A percentile compares a stretch with the other conserved stretches of the same genome.
phyloP scores from a whole-genome alignment of 2,113 vertebrate species.

The Eptesicus fuscus region DNA sequence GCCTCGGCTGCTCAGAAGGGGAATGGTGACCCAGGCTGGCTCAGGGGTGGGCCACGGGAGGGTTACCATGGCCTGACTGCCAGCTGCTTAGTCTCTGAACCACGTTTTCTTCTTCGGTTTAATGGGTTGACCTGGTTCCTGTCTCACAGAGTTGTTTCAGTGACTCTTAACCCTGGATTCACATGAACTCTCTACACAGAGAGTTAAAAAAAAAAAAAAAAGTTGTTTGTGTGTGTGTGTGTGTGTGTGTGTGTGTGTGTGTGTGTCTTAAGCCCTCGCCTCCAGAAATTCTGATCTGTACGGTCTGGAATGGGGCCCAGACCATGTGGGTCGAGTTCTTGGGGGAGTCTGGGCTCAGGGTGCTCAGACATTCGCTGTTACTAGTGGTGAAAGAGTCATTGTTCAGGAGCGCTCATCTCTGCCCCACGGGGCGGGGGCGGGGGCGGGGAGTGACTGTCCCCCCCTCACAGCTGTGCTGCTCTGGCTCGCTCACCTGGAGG shows the following conservation, averaged over 20 bases:
- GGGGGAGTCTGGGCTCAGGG: conserved; percentile 5
- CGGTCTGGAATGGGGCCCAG: conserved; percentile 30
- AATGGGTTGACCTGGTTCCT: background rate
- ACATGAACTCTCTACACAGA: background rate
- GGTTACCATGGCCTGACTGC: background rate
- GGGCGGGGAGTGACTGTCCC: background rate
- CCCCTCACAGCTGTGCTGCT: background rate
- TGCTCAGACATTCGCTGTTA: conserved; percentile 41
- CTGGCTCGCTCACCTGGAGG: background rate
- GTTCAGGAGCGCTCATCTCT: background rate
- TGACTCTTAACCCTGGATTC: background rate
- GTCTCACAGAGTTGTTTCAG: background rate
- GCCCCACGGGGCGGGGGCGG: background rate
- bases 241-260: background rate
- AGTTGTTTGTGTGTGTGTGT: background rate
- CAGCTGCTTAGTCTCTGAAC: background rate
- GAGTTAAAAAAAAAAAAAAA: background rate
- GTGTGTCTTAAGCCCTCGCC: background rate
- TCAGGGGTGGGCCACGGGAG: background rate
- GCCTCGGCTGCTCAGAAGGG: background rate
- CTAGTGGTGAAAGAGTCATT: conserved; percentile 37
- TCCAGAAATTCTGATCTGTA: conserved; percentile 16
- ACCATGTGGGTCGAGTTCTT: conserved; percentile 3
- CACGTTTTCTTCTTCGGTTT: background rate
- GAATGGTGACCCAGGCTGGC: fast-evolving